Percentiles rank a stretch among this genome's conserved stretches.
These are phyloP conservation scores for Laupala kohalensis DNA, from an alignment of 1,140 invertebrate genomes.

Conservation along the genomic window DNA sequence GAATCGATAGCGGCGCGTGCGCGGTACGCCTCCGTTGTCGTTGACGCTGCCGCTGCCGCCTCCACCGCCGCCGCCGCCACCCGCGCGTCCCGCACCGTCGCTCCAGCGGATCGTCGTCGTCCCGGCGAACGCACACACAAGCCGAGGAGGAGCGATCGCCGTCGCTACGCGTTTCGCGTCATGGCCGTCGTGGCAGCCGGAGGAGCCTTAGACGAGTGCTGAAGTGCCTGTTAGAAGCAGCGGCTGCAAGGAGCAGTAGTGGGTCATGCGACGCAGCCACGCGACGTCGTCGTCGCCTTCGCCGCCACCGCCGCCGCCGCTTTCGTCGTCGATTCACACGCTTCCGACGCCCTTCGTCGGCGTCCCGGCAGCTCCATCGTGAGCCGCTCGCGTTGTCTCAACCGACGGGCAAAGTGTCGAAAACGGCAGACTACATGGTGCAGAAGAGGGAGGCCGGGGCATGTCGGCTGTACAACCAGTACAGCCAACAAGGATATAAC, in stretches of 20 bases:
- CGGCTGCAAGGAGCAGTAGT: neutral
- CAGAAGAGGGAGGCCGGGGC: conserved; percentile 3
- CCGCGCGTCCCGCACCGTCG: no score
- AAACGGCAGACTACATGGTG: conserved; percentile 9
- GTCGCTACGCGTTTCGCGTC: no score
- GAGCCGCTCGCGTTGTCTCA: neutral
- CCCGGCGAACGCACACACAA: no score
- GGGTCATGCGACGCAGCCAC: neutral
- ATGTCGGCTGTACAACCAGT: conserved; percentile 42
- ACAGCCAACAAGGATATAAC: conserved; percentile 61
- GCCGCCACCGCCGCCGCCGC: no score
- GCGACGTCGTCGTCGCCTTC: neutral
- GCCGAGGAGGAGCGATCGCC: neutral
- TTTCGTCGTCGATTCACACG: neutral
- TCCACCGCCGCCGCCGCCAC: no score
- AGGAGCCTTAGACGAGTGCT: no score
- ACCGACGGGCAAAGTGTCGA: neutral
- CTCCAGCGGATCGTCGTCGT: no score
- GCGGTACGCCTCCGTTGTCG: no score
- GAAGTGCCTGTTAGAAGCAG: no score
- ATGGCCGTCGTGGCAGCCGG: no score
- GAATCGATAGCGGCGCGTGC: no score
- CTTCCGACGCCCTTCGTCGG: neutral
- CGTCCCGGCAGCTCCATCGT: neutral
- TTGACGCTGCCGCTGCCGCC: no score